A percentile compares a stretch with the other conserved stretches of the same genome.
Evolutionary conservation across 1,140 invertebrate species (phyloP).

Genomic region (Drosophila carrolli): DNA sequence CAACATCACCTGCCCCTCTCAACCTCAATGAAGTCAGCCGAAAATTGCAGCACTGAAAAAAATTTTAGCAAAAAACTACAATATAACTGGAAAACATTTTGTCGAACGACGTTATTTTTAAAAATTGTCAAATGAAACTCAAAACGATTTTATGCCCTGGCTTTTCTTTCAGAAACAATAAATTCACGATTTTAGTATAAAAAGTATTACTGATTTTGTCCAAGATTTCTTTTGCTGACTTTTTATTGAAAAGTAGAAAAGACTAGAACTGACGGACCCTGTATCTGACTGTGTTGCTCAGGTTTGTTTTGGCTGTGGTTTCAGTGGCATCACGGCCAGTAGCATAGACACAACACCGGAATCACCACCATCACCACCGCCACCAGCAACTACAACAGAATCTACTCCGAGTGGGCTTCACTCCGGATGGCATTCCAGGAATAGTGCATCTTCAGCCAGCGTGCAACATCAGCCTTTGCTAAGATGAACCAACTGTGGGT

Average conservation of each 20-base stretch:
- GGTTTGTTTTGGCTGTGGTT: slow-evolving; percentile 75
- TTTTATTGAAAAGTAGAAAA: neutral
- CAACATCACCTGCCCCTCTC: slow-evolving; percentile 32
- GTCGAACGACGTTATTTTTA: neutral
- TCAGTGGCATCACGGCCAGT: slow-evolving; percentile 29
- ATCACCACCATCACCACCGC: slow-evolving; percentile 9
- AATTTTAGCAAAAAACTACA: neutral
- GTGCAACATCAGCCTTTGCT: slow-evolving; percentile 2
- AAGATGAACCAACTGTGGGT: neutral
- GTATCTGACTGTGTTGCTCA: slow-evolving; percentile 7
- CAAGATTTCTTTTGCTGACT: neutral
- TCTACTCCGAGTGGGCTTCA: neutral
- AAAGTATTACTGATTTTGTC: too few species aligned
- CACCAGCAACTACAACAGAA: slow-evolving; percentile 24
- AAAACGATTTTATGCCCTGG: too few species aligned
- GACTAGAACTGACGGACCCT: slow-evolving; percentile 1
- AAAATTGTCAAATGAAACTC: too few species aligned
- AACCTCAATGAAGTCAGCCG: slow-evolving; percentile 1
- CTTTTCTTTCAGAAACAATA: too few species aligned
- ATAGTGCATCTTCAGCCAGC: slow-evolving; percentile 1
- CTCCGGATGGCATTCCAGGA: slow-evolving; percentile 9
- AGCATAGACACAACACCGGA: slow-evolving; percentile 33
- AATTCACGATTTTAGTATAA: too few species aligned
- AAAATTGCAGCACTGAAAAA: slow-evolving; percentile 7
- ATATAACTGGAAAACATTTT: neutral